Base-by-base conservation (phyloP, 2,113 vertebrate species). In the Xenopus laevis region DNA sequence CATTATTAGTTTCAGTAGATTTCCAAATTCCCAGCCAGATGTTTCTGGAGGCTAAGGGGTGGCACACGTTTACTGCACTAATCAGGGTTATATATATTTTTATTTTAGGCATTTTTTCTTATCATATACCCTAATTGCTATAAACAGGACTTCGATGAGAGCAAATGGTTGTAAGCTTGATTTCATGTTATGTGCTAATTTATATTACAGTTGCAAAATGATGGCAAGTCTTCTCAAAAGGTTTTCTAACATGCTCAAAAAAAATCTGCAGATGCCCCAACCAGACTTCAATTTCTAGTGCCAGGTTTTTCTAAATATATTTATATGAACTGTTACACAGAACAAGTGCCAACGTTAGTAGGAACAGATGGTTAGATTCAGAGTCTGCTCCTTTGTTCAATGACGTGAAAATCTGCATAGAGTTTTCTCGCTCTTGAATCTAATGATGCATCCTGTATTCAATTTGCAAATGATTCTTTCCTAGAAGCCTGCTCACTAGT, bases 261-360 rank as follows among this genome's bases (percentile, higher is more conserved):
- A 55, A 55, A n/a, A 50, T 70, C 59, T 76, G 65, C 74, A 70
- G 74, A 76, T 76, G 74, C 65, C 68, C 33, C 73, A 68, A 68
- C 74, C 74, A 76, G 60, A 69, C 69, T 70, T 57, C 47, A 57
- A 21, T 69, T 68, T 69, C 27, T 69, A 59, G 66, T 76, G 74
- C 74, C 74, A 76, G 66, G 74, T 57, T 76, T 23, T 70, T 47
- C 62, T 70, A 76, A 76, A 76, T 76, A 76, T 76, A 76, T 76
- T 76, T 76, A 30, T 67, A 27, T 44, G 59, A 76, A 70, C 66
- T 76, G 66, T 76, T 76, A 68, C 66, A 55, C 52, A 76, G 73
- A 69, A 62, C 66, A 69, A 70, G 74, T 76, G 74, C 74, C 74
- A 76, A 46, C 60, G 61, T 55, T 62, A 64, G 45, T n/a, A 53